Evolutionary conservation across 2,113 vertebrate genomes (phyloP).

Genomic region (Nibea albiflora): DNA sequence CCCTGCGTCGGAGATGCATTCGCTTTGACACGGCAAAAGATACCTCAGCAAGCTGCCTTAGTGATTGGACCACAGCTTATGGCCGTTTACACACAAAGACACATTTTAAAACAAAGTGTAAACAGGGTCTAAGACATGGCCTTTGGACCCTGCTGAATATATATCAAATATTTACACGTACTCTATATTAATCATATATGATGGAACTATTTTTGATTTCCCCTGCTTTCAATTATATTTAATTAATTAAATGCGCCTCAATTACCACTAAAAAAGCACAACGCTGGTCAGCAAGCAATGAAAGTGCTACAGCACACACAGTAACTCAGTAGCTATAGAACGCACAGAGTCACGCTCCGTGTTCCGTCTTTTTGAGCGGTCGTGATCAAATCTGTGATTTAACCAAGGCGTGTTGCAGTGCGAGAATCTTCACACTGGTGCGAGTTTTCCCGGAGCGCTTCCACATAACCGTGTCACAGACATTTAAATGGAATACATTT

Average conservation of each 20-base stretch:
- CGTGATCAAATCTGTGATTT: conserved; percentile 11
- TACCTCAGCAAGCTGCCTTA: no score
- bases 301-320: background rate
- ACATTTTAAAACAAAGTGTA: no score
- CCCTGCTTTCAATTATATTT: background rate
- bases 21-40: no score
- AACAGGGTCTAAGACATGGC: background rate
- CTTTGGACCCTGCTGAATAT: conserved; percentile 15
- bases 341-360: background rate
- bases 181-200: background rate
- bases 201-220: background rate
- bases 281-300: background rate
- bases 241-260: no score
- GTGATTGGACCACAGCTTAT: no score
- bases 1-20: no score
- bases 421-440: conserved; percentile 32
- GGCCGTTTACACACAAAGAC: no score
- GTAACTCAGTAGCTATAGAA: background rate
- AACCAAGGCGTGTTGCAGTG: conserved; percentile 2
- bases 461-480: background rate
- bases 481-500: background rate
- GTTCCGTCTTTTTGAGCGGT: conserved; percentile 20
- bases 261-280: no score
- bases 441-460: background rate
- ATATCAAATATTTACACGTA: conserved; percentile 11